phyloP scores from a whole-genome alignment of 2,888 invertebrate genomes.

The Drosophila cognata region DNA sequence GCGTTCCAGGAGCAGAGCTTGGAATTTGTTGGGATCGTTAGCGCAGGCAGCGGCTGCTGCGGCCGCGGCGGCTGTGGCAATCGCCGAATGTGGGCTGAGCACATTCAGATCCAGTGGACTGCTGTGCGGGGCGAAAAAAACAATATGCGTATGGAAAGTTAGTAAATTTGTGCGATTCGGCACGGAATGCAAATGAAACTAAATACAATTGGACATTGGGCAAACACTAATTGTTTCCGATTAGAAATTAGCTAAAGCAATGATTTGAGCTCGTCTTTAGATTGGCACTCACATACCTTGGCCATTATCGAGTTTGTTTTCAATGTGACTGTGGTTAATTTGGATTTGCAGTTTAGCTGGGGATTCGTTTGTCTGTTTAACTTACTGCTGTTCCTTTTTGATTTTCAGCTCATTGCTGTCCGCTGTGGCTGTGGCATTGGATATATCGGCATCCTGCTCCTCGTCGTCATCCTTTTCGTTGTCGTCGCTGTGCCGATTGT shows the following conservation, averaged over 20 bases:
- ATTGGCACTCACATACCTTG: not conserved
- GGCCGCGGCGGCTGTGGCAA: slow-evolving; percentile 86
- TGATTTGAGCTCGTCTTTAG: not conserved
- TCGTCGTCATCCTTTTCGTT: slow-evolving; percentile 47
- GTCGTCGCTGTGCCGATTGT: slow-evolving; percentile 45
- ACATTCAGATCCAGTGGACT: slow-evolving; percentile 87
- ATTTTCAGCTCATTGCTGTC: slow-evolving; percentile 76
- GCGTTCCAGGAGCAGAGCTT: slow-evolving; percentile 91
- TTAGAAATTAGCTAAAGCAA: not conserved
- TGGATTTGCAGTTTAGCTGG: not conserved
- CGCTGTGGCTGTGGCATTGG: slow-evolving; percentile 38
- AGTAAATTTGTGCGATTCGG: not conserved
- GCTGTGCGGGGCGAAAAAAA: slow-evolving; percentile 44
- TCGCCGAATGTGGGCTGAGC: slow-evolving; percentile 86
- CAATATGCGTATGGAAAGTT: not conserved
- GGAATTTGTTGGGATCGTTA: slow-evolving; percentile 88
- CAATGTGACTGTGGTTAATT: too few relatives aligned
- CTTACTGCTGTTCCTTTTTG: slow-evolving; percentile 85
- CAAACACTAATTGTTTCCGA: not conserved
- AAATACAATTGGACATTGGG: not conserved
- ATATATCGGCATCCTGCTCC: slow-evolving; percentile 50
- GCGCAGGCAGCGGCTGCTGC: slow-evolving; percentile 89
- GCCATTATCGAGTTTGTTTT: not conserved
- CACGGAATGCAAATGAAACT: slow-evolving; percentile 40
- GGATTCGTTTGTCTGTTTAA: slow-evolving; percentile 38